A percentile compares a stretch with the other conserved stretches of the same genome.
Evolutionary conservation across 1,140 invertebrate genomes (phyloP).

Genomic region (Diplogasteroides magnus): DNA sequence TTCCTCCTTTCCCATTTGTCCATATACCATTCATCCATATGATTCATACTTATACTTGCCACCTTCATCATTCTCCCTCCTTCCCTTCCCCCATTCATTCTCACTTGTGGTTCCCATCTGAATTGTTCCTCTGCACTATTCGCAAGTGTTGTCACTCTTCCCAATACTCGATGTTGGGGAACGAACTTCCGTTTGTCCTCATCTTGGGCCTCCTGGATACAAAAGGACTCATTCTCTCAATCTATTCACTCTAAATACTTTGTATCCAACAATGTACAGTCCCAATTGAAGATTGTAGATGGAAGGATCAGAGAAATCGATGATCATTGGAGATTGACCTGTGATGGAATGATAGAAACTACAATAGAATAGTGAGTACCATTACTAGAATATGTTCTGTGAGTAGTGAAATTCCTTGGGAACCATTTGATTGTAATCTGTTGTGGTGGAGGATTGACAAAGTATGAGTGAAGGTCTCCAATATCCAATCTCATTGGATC

Average conservation of each 20-base stretch:
- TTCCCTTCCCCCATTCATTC: no score
- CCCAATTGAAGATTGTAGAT: slow-evolving; percentile 50
- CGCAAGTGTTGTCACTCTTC: slow-evolving; percentile 15
- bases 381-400: slow-evolving; percentile 24
- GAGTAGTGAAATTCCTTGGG: slow-evolving; percentile 48
- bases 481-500: slow-evolving; percentile 55
- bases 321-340: no score
- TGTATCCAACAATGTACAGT: slow-evolving; percentile 52
- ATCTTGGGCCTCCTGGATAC: slow-evolving; percentile 47
- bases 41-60: slow-evolving; percentile 44
- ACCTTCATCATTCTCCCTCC: no score
- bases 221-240: no score
- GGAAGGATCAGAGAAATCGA: slow-evolving; percentile 39
- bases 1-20: slow-evolving; percentile 50
- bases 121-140: slow-evolving; percentile 44
- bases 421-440: slow-evolving; percentile 50
- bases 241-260: no score
- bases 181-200: slow-evolving; percentile 51
- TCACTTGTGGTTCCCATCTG: slow-evolving; percentile 36
- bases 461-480: slow-evolving; percentile 51
- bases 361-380: no score
- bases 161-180: slow-evolving; percentile 47
- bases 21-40: slow-evolving; percentile 49
- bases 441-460: slow-evolving; percentile 43
- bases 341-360: no score